Conservation (phyloP, 2,113 vertebrate species). For the Picathartes gymnocephalus region DNA sequence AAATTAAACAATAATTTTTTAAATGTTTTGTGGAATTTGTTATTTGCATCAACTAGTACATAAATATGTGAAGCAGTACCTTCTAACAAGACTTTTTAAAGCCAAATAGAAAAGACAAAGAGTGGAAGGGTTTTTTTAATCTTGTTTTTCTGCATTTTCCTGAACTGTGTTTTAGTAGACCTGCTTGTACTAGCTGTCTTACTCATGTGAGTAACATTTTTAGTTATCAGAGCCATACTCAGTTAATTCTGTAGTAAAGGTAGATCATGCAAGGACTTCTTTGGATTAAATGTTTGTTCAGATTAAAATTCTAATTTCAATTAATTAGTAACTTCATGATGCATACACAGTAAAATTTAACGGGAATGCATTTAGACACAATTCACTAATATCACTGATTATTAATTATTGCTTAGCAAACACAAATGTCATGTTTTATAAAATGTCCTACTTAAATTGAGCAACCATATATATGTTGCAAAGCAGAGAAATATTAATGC, state of each 20-base stretch:
- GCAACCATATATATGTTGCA: background rate
- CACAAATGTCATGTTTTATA: background rate
- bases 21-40: background rate
- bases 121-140: background rate
- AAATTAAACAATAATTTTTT: background rate
- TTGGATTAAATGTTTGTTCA: background rate
- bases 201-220: background rate
- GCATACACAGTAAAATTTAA: background rate
- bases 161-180: background rate
- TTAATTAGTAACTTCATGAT: constrained; percentile 1
- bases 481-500: background rate
- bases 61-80: background rate
- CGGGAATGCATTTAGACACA: background rate
- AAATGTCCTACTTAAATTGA: background rate
- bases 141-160: background rate
- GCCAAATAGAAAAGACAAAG: background rate
- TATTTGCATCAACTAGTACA: background rate
- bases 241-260: background rate
- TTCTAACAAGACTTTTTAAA: background rate
- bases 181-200: background rate
- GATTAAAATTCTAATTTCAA: background rate
- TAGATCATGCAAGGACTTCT: background rate
- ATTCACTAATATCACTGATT: background rate
- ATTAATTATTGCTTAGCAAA: constrained; percentile 36
- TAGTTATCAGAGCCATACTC: background rate